A percentile compares a stretch with the other conserved stretches of the same genome.
These are phyloP conservation scores for Coregonus ussuriensis DNA, from an alignment of 2,797 vertebrate genomes.

Conservation along the genomic window DNA sequence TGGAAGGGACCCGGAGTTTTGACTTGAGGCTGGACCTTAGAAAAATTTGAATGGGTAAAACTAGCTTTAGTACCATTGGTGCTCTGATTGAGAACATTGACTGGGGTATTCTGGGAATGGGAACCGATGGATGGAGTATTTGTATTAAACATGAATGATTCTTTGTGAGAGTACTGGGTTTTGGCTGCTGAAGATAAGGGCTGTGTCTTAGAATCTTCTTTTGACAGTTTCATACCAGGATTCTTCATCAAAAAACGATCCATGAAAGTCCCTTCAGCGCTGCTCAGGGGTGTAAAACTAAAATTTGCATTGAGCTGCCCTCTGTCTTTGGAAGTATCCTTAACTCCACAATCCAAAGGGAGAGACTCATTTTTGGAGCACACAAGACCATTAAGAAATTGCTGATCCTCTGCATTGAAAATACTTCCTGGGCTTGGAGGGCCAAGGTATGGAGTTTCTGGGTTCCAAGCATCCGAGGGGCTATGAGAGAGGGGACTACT, in stretches of 20 bases:
- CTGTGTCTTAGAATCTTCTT: constrained; percentile 64
- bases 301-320: constrained; percentile 46
- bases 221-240: constrained; percentile 51
- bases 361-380: constrained; percentile 68
- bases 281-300: constrained; percentile 53
- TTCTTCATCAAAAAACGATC: constrained; percentile 63
- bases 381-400: constrained; percentile 74
- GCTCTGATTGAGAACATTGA: constrained; percentile 43
- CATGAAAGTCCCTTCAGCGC: constrained; percentile 55
- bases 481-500: constrained; percentile 82
- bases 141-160: constrained; percentile 30
- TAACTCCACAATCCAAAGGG: constrained; percentile 62
- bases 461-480: constrained; percentile 76
- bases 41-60: constrained; percentile 48
- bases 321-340: constrained; percentile 67
- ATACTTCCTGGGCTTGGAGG: constrained; percentile 78
- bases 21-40: constrained; percentile 60
- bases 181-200: constrained; percentile 40
- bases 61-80: constrained; percentile 45
- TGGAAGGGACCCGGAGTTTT: constrained; percentile 71
- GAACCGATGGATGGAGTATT: constrained; percentile 32
- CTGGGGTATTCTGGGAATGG: constrained; percentile 54
- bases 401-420: constrained; percentile 74
- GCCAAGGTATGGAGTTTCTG: constrained; percentile 79
- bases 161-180: constrained; percentile 30